phyloP scores from a whole-genome alignment of 2,113 vertebrate species.

The Carlito syrichta region DNA sequence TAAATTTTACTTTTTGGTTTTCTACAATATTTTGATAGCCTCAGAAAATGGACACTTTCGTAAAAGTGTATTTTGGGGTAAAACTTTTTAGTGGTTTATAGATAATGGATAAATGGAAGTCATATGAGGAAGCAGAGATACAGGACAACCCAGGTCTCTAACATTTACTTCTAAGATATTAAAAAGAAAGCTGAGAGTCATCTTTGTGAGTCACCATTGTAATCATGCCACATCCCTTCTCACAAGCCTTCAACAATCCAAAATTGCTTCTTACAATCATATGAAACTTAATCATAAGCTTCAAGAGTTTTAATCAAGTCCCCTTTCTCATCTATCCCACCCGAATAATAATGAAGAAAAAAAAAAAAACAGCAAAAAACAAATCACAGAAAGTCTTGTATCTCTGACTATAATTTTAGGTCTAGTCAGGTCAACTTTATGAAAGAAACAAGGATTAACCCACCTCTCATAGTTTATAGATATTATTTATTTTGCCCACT shows the following conservation, averaged over 20 bases:
- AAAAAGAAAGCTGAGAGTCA: background rate
- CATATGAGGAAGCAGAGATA: background rate
- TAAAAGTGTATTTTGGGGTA: background rate
- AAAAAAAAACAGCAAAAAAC: background rate
- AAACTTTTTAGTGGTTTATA: background rate
- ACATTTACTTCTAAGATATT: background rate
- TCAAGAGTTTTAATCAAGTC: background rate
- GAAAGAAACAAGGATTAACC: background rate
- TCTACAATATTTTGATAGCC: background rate
- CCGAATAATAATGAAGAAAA: no score
- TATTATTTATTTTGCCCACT: no score
- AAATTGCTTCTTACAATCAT: conserved; percentile 14
- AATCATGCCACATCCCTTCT: background rate
- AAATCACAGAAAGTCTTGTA: background rate
- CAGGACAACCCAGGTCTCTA: background rate
- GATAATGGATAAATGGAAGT: background rate
- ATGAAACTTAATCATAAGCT: background rate
- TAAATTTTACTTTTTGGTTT: background rate
- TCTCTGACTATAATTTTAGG: conserved; percentile 13
- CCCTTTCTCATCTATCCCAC: background rate
- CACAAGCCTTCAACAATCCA: background rate
- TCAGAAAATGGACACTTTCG: background rate
- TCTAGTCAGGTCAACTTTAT: background rate
- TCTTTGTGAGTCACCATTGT: background rate
- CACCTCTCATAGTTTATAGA: background rate